Base-by-base conservation (phyloP, 2,113 vertebrate genomes). In the Chlorodrepanis virens region DNA sequence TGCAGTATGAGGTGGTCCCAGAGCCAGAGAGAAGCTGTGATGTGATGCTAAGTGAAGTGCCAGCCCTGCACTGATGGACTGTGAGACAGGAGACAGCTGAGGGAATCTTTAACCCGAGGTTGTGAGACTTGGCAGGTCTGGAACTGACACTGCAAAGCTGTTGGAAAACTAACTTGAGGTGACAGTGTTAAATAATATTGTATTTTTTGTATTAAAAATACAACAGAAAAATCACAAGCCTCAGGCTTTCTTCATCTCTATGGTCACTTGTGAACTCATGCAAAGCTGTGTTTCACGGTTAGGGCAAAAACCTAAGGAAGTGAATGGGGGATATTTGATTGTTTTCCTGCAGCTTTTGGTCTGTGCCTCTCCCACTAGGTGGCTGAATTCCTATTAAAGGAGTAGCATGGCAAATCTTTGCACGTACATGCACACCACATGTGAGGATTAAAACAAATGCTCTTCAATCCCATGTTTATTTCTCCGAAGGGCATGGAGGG, bases 141-240 rank as follows among this genome's bases (percentile, higher is more conserved):
- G 15, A 23, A 42, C 11, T 63, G 28, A 12, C 42, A 31, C 29
- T 54, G n/a, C 33, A 76, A 57, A 87, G 29, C 18, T 56, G 15
- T 74, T 91, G 25, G 83, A 89, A 87, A 93, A 89, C 18, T 29
- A 71, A 67, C 74, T 56, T 33, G 49, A 93, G 61, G 44, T 75
- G 69, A 71, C 57, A 78, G 31, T 0, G 2, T 21, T 52, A 54
- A 89, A 63, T 16, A 77, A 67, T 39, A 24, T 59, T 80, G 16
- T 69, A 19, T 8, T 40, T 44, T n/a, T 78, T 3, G 0, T 42
- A 6, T 79, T 90, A 39, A 25, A 75, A 87, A 77, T 24, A 64
- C 52, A 67, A n/a, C 14, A 79, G 33, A 65, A 21, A 81, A 89
- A 47, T 21, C 27, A 68, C 4, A 19, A 68, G 14, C 28, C 68